Percentiles rank a stretch among this genome's conserved stretches.
These are phyloP conservation scores for Idaea dimidiata DNA, from an alignment of 2,888 invertebrate genomes.

Conservation along the genomic window DNA sequence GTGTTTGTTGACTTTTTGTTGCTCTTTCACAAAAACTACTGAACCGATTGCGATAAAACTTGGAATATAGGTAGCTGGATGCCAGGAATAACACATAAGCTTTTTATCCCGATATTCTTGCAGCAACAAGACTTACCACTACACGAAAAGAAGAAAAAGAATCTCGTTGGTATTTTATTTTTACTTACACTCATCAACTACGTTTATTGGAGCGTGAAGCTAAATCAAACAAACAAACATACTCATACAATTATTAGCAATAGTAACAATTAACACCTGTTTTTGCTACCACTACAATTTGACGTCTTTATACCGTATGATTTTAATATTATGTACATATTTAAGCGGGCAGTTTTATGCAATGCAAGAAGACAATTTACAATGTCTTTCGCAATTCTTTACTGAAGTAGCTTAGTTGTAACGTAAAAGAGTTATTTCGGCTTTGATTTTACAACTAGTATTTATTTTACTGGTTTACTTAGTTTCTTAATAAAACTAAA, in stretches of 20 bases:
- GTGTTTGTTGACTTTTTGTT: too few relatives aligned
- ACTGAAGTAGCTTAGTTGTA: slow-evolving; percentile 67
- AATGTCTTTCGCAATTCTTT: slow-evolving; percentile 61
- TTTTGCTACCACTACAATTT: slow-evolving; percentile 51
- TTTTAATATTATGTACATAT: slow-evolving; percentile 76
- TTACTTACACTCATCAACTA: not conserved
- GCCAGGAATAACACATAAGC: too few relatives aligned
- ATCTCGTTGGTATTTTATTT: too few relatives aligned
- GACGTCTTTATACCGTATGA: slow-evolving; percentile 74
- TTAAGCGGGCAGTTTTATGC: slow-evolving; percentile 62
- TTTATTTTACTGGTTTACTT: slow-evolving; percentile 7
- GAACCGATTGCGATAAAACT: too few relatives aligned
- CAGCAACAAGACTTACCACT: too few relatives aligned
- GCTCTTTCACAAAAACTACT: too few relatives aligned
- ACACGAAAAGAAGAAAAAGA: too few relatives aligned
- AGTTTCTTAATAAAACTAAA: slow-evolving; percentile 6
- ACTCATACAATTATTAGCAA: not conserved
- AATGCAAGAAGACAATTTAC: slow-evolving; percentile 67
- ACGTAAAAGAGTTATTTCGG: slow-evolving; percentile 53
- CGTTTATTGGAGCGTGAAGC: not conserved
- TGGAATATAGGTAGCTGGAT: too few relatives aligned
- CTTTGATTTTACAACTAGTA: slow-evolving; percentile 20
- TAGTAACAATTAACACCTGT: slow-evolving; percentile 8
- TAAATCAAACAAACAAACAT: not conserved
- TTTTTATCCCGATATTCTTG: too few relatives aligned